Evolutionary conservation across 2,113 vertebrate species (phyloP), one percentile per base, ranked within the genome.

Genomic region (Myanophis thanlyinensis): DNA sequence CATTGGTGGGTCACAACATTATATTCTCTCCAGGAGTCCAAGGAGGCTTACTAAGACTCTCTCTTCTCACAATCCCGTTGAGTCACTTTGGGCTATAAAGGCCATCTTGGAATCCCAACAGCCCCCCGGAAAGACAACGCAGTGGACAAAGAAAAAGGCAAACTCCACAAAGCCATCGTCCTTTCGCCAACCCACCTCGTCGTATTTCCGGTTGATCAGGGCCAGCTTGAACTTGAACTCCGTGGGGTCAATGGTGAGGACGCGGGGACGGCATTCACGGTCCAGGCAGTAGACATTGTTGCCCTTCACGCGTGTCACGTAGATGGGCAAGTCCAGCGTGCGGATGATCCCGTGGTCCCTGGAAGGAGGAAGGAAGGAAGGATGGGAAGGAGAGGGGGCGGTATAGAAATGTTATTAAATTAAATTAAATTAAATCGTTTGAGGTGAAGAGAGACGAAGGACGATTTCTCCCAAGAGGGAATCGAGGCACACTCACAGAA

Each of bases 171-270:
- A 3, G 4, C 49, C 22, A 1, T 2, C 40, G 5, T 4, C 35
- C 51, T 0, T 0, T 4, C 7, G n/a, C 67, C 40, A 35, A 40
- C 97, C 85, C 93, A 99, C 99, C 99, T 99, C 99, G 12, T 99
- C 99, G 0, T 99, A 99, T 91, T 99, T 99, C 51, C 99, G 98
- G 97, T 99, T 99, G 95, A 99, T 99, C 94, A 99, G 97, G 0
- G 99, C 99, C 96, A 99, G 97, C 93, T 99, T 99, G 97, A 99
- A 99, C 93, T 98, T 99, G 97, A 99, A 99, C 94, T 99, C 99
- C 0, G 99, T 99, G 62, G 99, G 99, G 94, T 99, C 99, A 0
- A 99, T 99, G 93, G 98, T 99, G 94, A 99, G 98, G 40, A 99
- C 99, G 0, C 99, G 97, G 0, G 99, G 99, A 10, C 99, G 97